Evolutionary conservation across 2,113 vertebrate genomes (phyloP), one percentile per base, ranked within the genome.

Genomic region (Phylloscopus trochilus): DNA sequence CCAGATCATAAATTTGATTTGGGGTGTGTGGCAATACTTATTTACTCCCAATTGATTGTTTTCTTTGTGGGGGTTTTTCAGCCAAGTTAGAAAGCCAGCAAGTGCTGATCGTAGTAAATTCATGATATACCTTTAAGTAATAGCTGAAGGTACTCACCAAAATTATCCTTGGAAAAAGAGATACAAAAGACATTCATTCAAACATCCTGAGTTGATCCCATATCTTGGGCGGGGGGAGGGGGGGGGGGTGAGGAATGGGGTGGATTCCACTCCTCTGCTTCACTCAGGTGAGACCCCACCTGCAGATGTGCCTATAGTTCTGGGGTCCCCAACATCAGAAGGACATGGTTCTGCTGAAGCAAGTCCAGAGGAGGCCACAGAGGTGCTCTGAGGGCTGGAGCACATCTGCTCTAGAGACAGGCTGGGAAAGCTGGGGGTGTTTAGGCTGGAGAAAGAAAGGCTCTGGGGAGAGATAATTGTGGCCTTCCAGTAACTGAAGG

Each of bases 1-100:
- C 63, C 22, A 30, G 77, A 52, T 81, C 11, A 3, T 93, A 92
- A 87, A 95, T 81, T 67, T 83, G 70, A 70, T 89, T 79, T 53
- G 69, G 60, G 66, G 24, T 6, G 5, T 60, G 44, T 63, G 63
- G 43, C 63, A 70, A 75, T 47, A 37, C 35, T 74, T 88, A 83
- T 86, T 94, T 91, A 78, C 64, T 91, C 1, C 8, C 1, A 6
- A 47, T 2, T 52, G 24, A 63, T 83, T 81, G 13, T 79, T 85
- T 91, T 80, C 31, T 59, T 85, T 81, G 35, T 69, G 74, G 44
- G 59, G 68, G 20, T 28, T 93, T 90, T 60, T 58, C 69, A 83
- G 51, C 47, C 39, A 63, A 78, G 66, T 75, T 59, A 67, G 56
- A 76, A 94, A 85, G 51, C 28, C 63, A 80, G 51, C 83, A 86